Percentiles rank a stretch among this genome's conserved stretches.
Conservation (phyloP, 2,888 invertebrate genomes). For the Scotopteryx bipunctaria region DNA sequence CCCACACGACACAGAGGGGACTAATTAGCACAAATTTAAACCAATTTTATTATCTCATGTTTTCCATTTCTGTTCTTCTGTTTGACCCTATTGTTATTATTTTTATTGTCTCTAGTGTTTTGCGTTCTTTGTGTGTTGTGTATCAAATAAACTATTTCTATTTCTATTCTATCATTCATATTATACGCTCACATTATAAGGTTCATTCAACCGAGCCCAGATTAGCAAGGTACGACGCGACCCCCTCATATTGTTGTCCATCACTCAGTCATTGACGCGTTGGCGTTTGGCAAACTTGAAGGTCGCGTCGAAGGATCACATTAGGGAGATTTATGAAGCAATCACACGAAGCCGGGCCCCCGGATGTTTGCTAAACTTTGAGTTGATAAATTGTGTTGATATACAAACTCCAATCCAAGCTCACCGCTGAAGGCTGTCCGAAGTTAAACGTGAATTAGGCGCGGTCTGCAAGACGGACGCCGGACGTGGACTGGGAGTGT, state of each 20-base stretch:
- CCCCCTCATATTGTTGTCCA: conserved; percentile 8
- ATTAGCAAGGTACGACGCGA: not conserved
- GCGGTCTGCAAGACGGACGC: not conserved
- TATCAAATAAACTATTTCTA: too few relatives aligned
- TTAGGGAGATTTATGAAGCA: conserved; percentile 30
- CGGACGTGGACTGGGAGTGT: too few relatives aligned
- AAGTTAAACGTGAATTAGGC: conserved; percentile 3
- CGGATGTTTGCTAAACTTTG: conserved; percentile 7
- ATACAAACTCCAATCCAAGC: conserved; percentile 3
- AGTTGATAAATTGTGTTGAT: conserved; percentile 4
- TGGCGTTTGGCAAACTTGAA: conserved; percentile 20
- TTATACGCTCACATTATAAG: too few relatives aligned
- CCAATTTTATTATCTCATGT: too few relatives aligned
- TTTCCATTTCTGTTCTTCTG: too few relatives aligned
- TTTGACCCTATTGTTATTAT: too few relatives aligned
- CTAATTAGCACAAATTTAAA: too few relatives aligned
- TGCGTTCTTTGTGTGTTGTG: too few relatives aligned
- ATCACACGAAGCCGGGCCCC: conserved; percentile 19
- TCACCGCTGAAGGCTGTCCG: conserved; percentile 3
- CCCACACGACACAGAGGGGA: too few relatives aligned
- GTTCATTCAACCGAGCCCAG: too few relatives aligned
- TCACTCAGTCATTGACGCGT: conserved; percentile 26
- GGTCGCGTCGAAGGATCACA: conserved; percentile 6
- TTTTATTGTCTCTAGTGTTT: too few relatives aligned
- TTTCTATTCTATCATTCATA: too few relatives aligned